Conservation (phyloP, 2,797 vertebrate genomes). For the Siniperca undulata region DNA sequence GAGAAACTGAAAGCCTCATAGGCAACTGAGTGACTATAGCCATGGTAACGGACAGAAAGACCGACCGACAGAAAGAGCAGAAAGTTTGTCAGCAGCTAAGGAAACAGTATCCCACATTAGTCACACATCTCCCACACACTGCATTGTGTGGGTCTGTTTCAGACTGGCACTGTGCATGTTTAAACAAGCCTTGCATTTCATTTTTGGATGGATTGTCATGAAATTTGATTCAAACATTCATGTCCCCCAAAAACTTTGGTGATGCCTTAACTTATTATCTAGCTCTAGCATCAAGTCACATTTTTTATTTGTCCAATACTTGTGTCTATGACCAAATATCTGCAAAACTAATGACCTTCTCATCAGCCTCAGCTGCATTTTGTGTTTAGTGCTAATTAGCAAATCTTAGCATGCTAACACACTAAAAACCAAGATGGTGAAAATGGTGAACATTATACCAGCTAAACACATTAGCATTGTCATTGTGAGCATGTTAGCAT, state of each 20-base stretch:
- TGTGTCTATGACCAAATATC: too few species aligned
- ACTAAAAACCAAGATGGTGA: background rate
- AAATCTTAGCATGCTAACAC: background rate
- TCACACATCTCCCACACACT: conserved; percentile 67
- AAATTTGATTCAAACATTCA: background rate
- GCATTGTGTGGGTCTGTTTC: conserved; percentile 46
- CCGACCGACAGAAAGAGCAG: conserved; percentile 50
- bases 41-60: conserved; percentile 63
- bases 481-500: background rate
- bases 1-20: conserved; percentile 47
- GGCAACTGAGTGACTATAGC: conserved; percentile 46
- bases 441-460: background rate
- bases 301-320: background rate
- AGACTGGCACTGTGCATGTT: conserved; percentile 29
- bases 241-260: too few species aligned
- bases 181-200: conserved; percentile 48
- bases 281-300: background rate
- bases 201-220: conserved; percentile 8
- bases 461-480: background rate
- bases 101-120: conserved; percentile 66
- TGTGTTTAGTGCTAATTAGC: background rate
- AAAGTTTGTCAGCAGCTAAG: conserved; percentile 63
- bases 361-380: too few species aligned
- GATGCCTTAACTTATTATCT: background rate
- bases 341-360: too few species aligned